Base-by-base conservation (phyloP, 2,888 invertebrate species). In the Stegophylla sp. region DNA sequence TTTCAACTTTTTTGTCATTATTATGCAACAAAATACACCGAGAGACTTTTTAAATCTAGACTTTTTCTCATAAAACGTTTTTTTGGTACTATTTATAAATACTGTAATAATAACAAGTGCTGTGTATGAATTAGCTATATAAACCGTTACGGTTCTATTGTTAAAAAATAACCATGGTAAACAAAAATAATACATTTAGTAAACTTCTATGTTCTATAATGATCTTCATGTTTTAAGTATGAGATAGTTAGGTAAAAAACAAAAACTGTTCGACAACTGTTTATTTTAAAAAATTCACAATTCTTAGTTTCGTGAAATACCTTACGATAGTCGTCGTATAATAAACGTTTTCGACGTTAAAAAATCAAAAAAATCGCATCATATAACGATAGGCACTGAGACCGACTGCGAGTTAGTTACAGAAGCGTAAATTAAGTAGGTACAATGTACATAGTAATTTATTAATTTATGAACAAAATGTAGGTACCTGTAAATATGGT, bases 41-140 rank as follows among this genome's bases (percentile, higher is more conserved):
- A 51, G 28, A 23, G 28, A 61, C 41, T 64, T 64, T 20, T 74
- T 51, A 51, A 41, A 41, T 34, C 34, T 10, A 51, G 20, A 75
- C 5, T 12, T 75, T 63, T 72, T 61, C 48, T 63, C 63, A 17
- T 51, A 41, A 61, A 56, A 61, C 34, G 17, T 23, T 51, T 23
- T 48, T 13, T 59, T 43, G 15, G 41, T 56, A 72, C 13, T 41
- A 12, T 69, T 56, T 72, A 56, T 72, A 45, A 48, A 51, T 13
- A 34, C 69, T 56, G 3, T 48, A 48, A 74, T 20, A 61, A 73
- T 48, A 74, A 59, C 1, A 73, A 73, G 48, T 34, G 4, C 28
- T 63, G 34, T 74, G 20, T 20, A 48, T 48, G 28, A 63, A 61
- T 48, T 63, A 26, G n/a, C 10, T 48, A 26, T 26, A 15, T 3